Base-by-base conservation (phyloP, 2,797 vertebrate species). In the Toxotes lorentzi region DNA sequence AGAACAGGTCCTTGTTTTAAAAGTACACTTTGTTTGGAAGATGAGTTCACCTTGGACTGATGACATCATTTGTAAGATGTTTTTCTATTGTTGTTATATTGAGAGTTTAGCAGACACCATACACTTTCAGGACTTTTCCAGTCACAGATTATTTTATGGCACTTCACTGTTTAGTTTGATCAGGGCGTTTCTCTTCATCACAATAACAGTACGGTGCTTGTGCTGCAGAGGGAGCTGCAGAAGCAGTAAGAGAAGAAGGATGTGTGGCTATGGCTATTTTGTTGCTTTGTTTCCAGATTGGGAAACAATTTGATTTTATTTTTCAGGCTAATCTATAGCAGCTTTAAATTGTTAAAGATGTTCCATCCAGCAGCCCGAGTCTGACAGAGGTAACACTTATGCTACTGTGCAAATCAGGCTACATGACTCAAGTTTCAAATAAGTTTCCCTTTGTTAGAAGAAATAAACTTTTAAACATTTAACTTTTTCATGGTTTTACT, bases 351-450 rank as follows among this genome's bases (percentile, higher is more conserved):
- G 13, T 70, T 64, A 17, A 54, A 53, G 24, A 73, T 85, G 63
- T 79, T 23, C 32, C 63, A 70, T 56, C 35, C 45, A 40, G 66
- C 76, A 73, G 75, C 79, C 70, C 57, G 7, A 24, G 50, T 50
- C 59, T 38, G 62, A 81, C 53, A 56, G 73, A 82, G 73, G 56
- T 73, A 73, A 86, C 65, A 38, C 70, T 75, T 67, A 84, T 74
- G 79, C 79, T 79, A 88, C 88, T 86, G 86, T 91, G 88, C 88
- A 91, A 89, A 90, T 89, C 67, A 73, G 76, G 76, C 87, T 82
- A 82, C 66, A 73, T 78, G 56, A 83, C 45, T 30, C 27, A 78
- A 8, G 50, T 69, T 80, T 79, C 30, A 64, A 72, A 73, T 47
- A 81, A 2, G 53, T 58, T 83, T 79, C 48, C 78, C 75, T 69